Conservation (phyloP, 1,140 invertebrate genomes). For the Magallana angulata region DNA sequence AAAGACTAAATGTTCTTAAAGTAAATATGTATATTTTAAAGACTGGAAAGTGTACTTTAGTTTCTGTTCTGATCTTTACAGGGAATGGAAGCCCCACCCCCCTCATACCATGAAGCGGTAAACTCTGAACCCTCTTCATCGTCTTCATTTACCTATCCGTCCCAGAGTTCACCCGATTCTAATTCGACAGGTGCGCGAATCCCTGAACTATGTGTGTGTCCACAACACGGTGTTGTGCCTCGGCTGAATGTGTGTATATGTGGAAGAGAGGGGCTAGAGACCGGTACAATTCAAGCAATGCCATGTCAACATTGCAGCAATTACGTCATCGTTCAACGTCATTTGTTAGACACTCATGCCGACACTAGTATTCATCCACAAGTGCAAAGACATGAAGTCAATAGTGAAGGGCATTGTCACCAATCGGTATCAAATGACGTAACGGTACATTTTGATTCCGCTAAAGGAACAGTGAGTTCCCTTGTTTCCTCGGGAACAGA, state of each 20-base stretch:
- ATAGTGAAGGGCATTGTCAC: not conserved
- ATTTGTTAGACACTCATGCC: not conserved
- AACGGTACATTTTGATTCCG: conserved; percentile 23
- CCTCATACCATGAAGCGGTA: conserved; percentile 5
- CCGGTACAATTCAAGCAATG: not conserved
- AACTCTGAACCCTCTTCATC: conserved; percentile 6
- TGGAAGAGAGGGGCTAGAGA: not conserved
- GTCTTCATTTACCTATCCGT: not conserved
- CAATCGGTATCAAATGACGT: conserved; percentile 13
- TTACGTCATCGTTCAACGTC: conserved; percentile 30
- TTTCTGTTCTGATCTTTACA: not conserved
- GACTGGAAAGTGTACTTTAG: no score
- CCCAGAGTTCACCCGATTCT: conserved; percentile 4
- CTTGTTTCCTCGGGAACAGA: not conserved
- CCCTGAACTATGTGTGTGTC: conserved; percentile 8
- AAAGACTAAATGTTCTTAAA: not conserved
- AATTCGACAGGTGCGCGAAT: not conserved
- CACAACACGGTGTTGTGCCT: conserved; percentile 26
- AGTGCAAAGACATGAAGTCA: not conserved
- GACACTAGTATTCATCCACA: not conserved
- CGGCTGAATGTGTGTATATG: conserved; percentile 27
- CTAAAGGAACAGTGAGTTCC: conserved; percentile 29
- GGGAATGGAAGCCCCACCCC: conserved; percentile 20
- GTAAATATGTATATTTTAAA: not conserved
- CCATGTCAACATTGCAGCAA: conserved; percentile 28